Base-by-base conservation (phyloP, 2,797 vertebrate genomes). In the Sciurus carolinensis region DNA sequence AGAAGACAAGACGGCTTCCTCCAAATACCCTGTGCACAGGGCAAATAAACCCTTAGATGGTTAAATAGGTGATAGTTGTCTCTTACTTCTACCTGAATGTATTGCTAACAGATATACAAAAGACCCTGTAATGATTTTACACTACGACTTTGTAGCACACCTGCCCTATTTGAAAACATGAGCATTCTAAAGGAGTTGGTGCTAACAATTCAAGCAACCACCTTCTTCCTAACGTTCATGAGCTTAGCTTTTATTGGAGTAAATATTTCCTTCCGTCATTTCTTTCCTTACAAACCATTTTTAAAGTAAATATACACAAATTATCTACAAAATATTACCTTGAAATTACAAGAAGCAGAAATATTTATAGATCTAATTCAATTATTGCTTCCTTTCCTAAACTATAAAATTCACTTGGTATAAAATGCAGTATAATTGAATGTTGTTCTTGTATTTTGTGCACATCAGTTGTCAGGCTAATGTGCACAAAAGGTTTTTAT, bases 401-500 rank as follows among this genome's bases (percentile, higher is more conserved):
- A 30, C 7, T 79, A 54, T 64, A 75, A 62, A 39, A 88, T 92
- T 96, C 30, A 85, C 80, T 92, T 81, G 42, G 8, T 79, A 11
- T 84, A 92, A 96, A 96, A 89, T 69, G 87, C 22, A 75, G 71
- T 39, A 82, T 57, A 90, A 91, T n/a, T 88, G 66, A 96, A 91
- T 73, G 75, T 3, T 50, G 33, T 52, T 73, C 36, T 64, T 96
- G n/a, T 66, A 77, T 71, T 89, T 94, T 94, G 87, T 57, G 12
- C 76, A 81, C 22, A 75, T 28, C 76, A 42, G 15, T 66, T 96
- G 44, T 67, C 86, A 82, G 79, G 36, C 87, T 92, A 57, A 50
- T 84, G 82, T 66, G 50, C 30, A 96, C 92, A 98, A 95, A 97
- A 97, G 75, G 50, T 52, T 97, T 59, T 95, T 96, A 88, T 96